A percentile compares a stretch with the other conserved stretches of the same genome.
Evolutionary conservation across 1,140 invertebrate genomes (phyloP).

Genomic region (Pseudomyrmex flavicornis): DNA sequence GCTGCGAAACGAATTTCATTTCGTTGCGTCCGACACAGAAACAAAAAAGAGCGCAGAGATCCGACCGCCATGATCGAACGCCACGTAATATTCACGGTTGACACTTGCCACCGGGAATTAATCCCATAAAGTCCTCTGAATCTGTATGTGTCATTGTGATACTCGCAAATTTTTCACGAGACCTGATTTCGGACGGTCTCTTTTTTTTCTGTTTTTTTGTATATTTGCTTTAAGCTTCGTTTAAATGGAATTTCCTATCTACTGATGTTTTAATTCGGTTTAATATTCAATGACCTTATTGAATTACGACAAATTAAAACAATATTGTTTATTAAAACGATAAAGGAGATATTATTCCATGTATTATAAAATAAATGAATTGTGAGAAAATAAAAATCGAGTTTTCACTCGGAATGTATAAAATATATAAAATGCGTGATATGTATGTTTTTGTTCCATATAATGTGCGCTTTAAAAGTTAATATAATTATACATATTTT

Average conservation of each 20-base stretch:
- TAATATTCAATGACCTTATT: not conserved
- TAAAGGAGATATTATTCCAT: too few relatives aligned
- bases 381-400: too few relatives aligned
- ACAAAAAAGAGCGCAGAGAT: constrained; percentile 34
- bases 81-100: not conserved
- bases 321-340: too few relatives aligned
- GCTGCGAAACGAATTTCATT: constrained; percentile 23
- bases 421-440: too few relatives aligned
- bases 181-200: not conserved
- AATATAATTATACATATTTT: too few relatives aligned
- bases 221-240: not conserved
- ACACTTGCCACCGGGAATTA: constrained; percentile 13
- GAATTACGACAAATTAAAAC: not conserved
- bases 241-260: not conserved
- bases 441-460: too few relatives aligned
- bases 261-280: not conserved
- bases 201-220: not conserved
- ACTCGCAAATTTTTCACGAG: not conserved
- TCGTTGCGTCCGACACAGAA: constrained; percentile 24
- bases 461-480: too few relatives aligned
- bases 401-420: too few relatives aligned
- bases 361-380: too few relatives aligned
- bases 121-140: not conserved
- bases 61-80: not conserved
- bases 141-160: not conserved